A percentile compares a stretch with the other conserved stretches of the same genome.
These are phyloP conservation scores for Athalia rosae DNA, from an alignment of 2,888 invertebrate genomes.

Conservation along the genomic window DNA sequence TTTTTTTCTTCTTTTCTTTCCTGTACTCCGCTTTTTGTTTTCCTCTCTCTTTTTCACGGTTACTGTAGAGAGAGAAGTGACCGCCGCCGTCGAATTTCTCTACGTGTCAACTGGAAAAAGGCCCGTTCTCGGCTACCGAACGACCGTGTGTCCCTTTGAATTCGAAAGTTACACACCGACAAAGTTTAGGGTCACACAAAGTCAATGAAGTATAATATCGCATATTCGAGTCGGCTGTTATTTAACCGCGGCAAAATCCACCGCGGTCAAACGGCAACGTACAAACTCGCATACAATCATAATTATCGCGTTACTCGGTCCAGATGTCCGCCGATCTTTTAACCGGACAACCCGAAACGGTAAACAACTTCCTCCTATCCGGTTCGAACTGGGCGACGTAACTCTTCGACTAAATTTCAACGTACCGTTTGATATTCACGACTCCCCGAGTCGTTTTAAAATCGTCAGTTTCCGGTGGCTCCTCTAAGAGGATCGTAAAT, in stretches of 20 bases:
- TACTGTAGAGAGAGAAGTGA: too few relatives aligned
- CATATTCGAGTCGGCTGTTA: conserved; percentile 22
- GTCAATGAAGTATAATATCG: conserved; percentile 1
- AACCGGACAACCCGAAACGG: background rate
- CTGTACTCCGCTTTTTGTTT: too few relatives aligned
- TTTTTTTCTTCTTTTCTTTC: too few relatives aligned
- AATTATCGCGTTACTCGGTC: conserved; percentile 22
- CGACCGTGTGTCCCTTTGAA: background rate
- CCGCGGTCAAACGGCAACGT: background rate
- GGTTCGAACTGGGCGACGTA: background rate
- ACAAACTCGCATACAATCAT: background rate
- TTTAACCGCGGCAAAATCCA: conserved; percentile 8
- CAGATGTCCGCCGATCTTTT: background rate
- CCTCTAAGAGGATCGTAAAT: background rate
- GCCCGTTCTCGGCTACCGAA: too few relatives aligned
- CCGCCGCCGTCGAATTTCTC: background rate
- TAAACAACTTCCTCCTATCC: background rate
- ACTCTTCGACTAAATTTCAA: background rate
- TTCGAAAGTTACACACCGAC: conserved; percentile 20
- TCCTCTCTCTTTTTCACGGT: too few relatives aligned
- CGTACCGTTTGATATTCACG: background rate
- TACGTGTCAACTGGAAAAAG: conserved; percentile 10
- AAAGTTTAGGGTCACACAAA: conserved; percentile 25
- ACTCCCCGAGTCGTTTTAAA: background rate
- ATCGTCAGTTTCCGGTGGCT: conserved; percentile 29